Evolutionary conservation across 2,797 vertebrate species (phyloP).

Genomic region (Smutsia temminckii): DNA sequence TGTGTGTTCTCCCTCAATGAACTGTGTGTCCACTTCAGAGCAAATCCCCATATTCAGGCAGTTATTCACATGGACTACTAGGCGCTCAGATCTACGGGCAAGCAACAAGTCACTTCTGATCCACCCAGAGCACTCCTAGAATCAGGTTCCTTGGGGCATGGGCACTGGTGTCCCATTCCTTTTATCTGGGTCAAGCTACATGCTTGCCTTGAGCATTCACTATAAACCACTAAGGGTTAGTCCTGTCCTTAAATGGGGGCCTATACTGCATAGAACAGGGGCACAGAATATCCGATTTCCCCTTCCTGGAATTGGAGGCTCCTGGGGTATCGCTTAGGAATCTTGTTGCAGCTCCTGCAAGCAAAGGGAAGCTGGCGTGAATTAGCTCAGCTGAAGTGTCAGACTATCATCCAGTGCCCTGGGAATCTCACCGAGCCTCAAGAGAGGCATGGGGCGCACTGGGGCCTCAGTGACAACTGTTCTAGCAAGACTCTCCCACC

Average conservation of each 20-base stretch:
- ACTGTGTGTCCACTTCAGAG: neutral
- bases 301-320: no score
- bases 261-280: neutral
- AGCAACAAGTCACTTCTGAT: neutral
- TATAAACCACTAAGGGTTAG: neutral
- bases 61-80: neutral
- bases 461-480: neutral
- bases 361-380: neutral
- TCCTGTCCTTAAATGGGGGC: neutral
- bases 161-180: neutral
- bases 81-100: neutral
- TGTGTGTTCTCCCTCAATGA: accelerated
- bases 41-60: neutral
- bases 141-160: neutral
- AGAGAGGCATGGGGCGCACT: neutral
- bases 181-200: neutral
- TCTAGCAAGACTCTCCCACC: neutral
- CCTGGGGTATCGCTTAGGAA: neutral
- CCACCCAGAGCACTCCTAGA: neutral
- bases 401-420: neutral
- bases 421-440: neutral
- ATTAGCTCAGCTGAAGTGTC: neutral
- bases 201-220: neutral
- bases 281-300: neutral
- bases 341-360: neutral